Evolutionary conservation across 2,113 vertebrate genomes (phyloP), one percentile per base, ranked within the genome.

Genomic region (Oryzias woworae): DNA sequence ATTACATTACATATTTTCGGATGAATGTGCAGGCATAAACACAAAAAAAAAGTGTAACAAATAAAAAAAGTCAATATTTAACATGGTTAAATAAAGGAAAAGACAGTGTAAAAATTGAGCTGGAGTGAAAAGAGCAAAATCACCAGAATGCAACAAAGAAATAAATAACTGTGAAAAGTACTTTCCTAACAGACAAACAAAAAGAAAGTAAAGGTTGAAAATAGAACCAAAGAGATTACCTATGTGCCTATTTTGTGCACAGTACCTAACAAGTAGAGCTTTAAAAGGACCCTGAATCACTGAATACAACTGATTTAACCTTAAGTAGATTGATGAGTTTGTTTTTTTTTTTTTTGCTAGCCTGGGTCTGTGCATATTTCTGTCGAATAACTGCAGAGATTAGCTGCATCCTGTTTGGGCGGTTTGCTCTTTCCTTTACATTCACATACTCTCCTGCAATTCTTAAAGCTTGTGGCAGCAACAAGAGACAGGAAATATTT

Each of bases 331-430:
- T 47, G 20, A 44, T 59, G 1, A n/a, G 7, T 7, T 18, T 18
- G 47, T 20, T 20, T 48, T 48, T 18, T 18, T 18, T n/a, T 48
- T 48, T 48, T 48, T 18, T 18, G 71, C 18, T 66, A 55, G 23
- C 3, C n/a, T 0, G 31, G 56, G 84, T 82, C 70, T 83, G 42
- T 17, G 62, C 53, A 36, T 53, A 73, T 36, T 4, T 17, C 4
- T 23, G 48, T 23, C 54, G 24, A 45, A 18, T 20, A 75, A 69
- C 56, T 26, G 51, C 14, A 53, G 42, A 36, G 7, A n/a, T 48
- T 47, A 16, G 16, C 12, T 3, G n/a, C 20, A 4, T n/a, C 36
- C 28, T 12, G 14, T 36, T 54, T 7, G 4, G 13, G 53, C 12
- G 1, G 16, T 41, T 41, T 36, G 53, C 26, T n/a, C 28, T 18